Evolutionary conservation across 2,888 invertebrate species (phyloP), one percentile per base, ranked within the genome.

Genomic region (Stenodema calcarata): DNA sequence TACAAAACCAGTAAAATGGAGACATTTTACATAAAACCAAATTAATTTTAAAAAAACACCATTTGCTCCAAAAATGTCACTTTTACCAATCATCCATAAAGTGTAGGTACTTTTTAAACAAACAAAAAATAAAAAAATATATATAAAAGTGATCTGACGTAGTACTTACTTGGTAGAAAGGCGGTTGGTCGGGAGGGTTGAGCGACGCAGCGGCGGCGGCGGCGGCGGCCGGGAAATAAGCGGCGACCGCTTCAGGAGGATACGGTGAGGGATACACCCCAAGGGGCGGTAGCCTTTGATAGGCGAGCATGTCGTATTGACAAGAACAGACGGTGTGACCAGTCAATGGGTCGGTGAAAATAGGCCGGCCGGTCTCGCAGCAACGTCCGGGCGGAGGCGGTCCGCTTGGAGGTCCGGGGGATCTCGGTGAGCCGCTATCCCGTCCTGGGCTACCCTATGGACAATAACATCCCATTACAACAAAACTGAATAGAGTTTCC

Each of bases 351-450:
- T 97, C 97, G 91, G 96, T 96, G 92, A 96, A 96, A 91, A 97
- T 94, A 89, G 97, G 95, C 90, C 97, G 94, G 89, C 97, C 97
- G 89, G 97, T 96, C 93, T 98, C 97, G 93, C 98, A 97, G 93
- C 98, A 97, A 90, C 96, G 89, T 87, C 92, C 90, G 87, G 73
- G 50, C 75, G 84, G 76, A 14, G 84, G 84, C 18, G 86, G 86
- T 35, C 78, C 86, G 84, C 84, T 84, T 2, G 87, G 76, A 14
- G 93, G 90, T 90, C 92, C 90, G 90, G 92, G 90, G 91, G 91
- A 91, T 92, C 92, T 93, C 91, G 93, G 89, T 90, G 87, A 91
- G 91, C 88, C 87, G 87, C 88, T 88, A 70, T 88, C 88, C 54
- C 88, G 47, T 62, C 85, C 81, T 16, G 88, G 88, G 87, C 88